Base-by-base conservation (phyloP, 64 coral and sea anemone genomes). In the Pocillopora verrucosa region DNA sequence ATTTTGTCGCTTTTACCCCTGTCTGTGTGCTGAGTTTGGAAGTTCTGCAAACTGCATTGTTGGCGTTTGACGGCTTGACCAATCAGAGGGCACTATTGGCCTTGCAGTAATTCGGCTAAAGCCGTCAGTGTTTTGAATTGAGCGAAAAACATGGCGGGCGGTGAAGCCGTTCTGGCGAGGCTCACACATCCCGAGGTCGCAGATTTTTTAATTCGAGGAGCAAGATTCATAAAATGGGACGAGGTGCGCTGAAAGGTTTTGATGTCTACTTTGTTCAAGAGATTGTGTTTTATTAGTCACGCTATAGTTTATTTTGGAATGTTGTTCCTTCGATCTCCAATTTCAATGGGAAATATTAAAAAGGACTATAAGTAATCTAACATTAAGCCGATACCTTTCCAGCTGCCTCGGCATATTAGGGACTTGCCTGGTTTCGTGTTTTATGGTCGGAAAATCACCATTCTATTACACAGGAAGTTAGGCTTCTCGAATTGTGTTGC, bases 221-320 rank as follows among this genome's bases (percentile, higher is more conserved):
- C 91, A 37, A 97, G 84, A 34, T 93, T 97, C 36, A 93, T 97
- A 56, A 97, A 97, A 57, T 97, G 95, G 95, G 95, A 97, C 59
- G 95, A 97, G 75, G 95, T 91, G 64, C 77, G 95, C 91, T 25
- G 65, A 68, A 63, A 57, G 11, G 61, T 20, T 90, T 84, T 34
- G 10, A 82, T 57, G 34, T 86, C 24, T 36, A 16, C 89, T 75
- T 45, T 14, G 75, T 58, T 70, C 37, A 58, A 16, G 5, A 12
- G 26, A 16, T 80, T 59, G 19, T 86, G 75, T 79, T 10, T 61
- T 65, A 35, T 63, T 13, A 83, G 78, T 51, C 77, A 88, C 86
- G 86, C 86, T 88, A 88, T 36, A 1, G 15, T 60, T 73, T 70
- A 61, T 15, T n/a, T 70, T 34, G 16, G 20, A 37, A 12, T 58